Base-by-base conservation (phyloP, 2,888 invertebrate genomes). In the Mesochorus sp. region DNA sequence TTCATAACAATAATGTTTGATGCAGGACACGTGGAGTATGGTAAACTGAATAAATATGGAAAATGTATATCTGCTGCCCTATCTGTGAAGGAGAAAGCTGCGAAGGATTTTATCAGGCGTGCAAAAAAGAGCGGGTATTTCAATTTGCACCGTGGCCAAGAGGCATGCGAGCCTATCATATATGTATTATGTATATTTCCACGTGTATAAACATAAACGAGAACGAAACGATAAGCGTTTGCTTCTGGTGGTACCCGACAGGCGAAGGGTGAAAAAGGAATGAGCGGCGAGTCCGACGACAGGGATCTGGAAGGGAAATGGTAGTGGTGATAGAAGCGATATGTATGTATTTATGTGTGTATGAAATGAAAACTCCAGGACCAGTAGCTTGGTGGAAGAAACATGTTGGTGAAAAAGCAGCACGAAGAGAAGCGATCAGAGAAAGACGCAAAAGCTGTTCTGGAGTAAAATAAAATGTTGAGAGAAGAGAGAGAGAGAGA, bases 141-240 rank as follows among this genome's bases (percentile, higher is more conserved):
- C 84, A 85, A 85, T 85, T 85, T 84, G 24, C 80, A 83, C 81
- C 76, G 75, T 79, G 79, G 73, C 79, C 78, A 53, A 76, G 81
- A 44, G 76, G 59, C 80, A 80, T 81, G 78, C 76, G 80, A 81
- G 61, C 72, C 80, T 81, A n/a, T n/a, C 39, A 28, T 51, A 28
- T 51, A 39, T 59, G 21, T 34, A 8, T 28, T 37, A 59, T 12
- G n/a, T 19, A 39, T 83, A 81, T 81, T 79, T 64, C 5, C 0
- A 47, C 51, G 51, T 3, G 80, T 81, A 84, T 86, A 83, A 83
- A 86, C 79, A 81, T 78, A 82, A 85, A 82, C 72, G 80, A 10
- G 74, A 73, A 57, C 55, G 70, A 79, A 82, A 80, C 80, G 80
- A 75, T 82, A 76, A 81, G 78, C 76, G 79, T 80, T 59, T 73